These are phyloP conservation scores for Naso thynnoides DNA, from an alignment of 2,797 vertebrate species.

Conservation along the genomic window DNA sequence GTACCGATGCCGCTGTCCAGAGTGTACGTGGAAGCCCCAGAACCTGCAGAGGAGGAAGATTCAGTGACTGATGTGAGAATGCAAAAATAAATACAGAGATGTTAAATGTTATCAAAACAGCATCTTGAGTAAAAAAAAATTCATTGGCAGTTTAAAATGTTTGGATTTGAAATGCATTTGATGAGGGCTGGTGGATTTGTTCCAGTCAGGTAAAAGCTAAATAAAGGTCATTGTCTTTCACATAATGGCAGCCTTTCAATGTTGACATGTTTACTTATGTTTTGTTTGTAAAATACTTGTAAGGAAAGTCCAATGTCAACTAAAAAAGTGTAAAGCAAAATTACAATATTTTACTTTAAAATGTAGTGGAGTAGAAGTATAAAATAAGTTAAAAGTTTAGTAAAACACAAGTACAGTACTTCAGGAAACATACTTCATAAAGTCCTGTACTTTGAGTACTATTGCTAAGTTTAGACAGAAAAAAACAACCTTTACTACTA, in stretches of 20 bases:
- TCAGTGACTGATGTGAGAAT: neutral
- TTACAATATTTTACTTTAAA: too few relatives aligned
- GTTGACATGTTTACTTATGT: too few relatives aligned
- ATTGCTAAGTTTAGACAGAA: too few relatives aligned
- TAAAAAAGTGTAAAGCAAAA: neutral
- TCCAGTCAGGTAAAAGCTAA: too few relatives aligned
- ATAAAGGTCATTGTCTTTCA: too few relatives aligned
- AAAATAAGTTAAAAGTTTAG: neutral
- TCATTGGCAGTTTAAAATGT: neutral
- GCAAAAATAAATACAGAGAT: neutral
- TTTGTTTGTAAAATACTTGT: neutral
- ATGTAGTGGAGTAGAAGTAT: neutral
- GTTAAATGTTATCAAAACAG: neutral
- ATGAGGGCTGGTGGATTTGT: too few relatives aligned
- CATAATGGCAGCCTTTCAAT: too few relatives aligned
- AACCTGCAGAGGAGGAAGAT: constrained; percentile 79
- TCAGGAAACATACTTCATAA: neutral
- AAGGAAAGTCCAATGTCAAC: neutral
- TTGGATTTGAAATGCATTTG: too few relatives aligned
- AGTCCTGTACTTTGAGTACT: too few relatives aligned
- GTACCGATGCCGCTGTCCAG: constrained; percentile 98
- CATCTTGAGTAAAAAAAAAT: neutral
- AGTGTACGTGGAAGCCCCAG: constrained; percentile 93
- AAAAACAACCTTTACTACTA: too few relatives aligned
- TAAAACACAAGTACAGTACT: neutral